phyloP scores from a whole-genome alignment of 2,888 invertebrate species.

The Tenthredo mesomela region DNA sequence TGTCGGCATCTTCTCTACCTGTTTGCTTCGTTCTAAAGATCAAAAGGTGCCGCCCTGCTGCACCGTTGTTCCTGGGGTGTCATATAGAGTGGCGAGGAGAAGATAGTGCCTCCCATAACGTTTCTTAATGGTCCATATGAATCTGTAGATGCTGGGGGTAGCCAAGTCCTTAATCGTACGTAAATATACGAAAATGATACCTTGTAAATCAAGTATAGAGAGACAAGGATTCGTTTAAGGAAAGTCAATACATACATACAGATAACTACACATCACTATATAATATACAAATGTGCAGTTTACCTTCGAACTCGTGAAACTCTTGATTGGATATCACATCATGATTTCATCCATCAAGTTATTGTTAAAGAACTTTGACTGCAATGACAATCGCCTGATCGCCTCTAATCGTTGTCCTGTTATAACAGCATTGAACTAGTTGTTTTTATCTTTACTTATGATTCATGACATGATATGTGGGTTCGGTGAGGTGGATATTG shows the following conservation, averaged over 20 bases:
- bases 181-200: constrained; percentile 20
- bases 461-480: background rate
- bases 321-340: background rate
- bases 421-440: background rate
- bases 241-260: background rate
- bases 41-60: constrained; percentile 69
- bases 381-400: background rate
- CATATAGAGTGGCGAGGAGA: constrained; percentile 65
- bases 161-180: constrained; percentile 10
- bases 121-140: constrained; percentile 39
- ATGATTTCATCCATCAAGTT: background rate
- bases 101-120: constrained; percentile 51
- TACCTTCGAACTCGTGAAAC: background rate
- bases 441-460: background rate
- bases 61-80: constrained; percentile 73
- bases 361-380: background rate
- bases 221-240: background rate
- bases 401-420: background rate
- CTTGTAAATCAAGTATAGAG: background rate
- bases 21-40: constrained; percentile 68
- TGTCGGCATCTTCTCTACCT: constrained; percentile 64
- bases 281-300: background rate
- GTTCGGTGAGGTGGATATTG: background rate
- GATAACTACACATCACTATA: background rate
- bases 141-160: constrained; percentile 69